Base-by-base conservation (phyloP, 1,140 invertebrate species). In the Oedothorax gibbosus region DNA sequence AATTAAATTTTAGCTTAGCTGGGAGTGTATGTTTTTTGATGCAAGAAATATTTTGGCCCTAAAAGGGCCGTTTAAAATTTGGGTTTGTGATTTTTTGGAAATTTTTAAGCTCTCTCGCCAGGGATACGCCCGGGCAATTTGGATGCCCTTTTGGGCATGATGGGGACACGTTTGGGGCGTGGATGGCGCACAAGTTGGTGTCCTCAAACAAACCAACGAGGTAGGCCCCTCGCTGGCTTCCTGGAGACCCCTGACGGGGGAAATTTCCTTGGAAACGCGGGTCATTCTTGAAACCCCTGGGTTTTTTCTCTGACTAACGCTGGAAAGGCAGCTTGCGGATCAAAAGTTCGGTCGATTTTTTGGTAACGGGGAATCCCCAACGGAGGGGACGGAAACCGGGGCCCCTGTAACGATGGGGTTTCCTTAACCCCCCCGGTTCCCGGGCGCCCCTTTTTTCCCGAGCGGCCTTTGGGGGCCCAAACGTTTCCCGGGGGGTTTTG, bases 61-160 rank as follows among this genome's bases (percentile, higher is more conserved):
- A 12, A 68, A 12, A 68, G 50, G 65, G 65, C 9, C 21, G 10
- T 12, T 18, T 60, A 21, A 18, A 20, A 12, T 11, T 11, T 15
- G 2, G 10, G n/a, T n/a, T n/a, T 54, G 87, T 87, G 80, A 54
- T 20, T 20, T 54, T 15, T 11, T 11, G 14, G 12, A 9, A 14
- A 15, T n/a, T n/a, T 15, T 72, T 72, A 72, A 57, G 87, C 87
- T 54, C 87, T 86, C 72, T 88, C 87, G 69, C 89, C 89, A 71
- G 90, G 88, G 85, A 90, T 90, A 73, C 96, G 93, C n/a, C 90
- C 95, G 92, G 69, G 95, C 95, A 86, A 96, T 91, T 89, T 98
- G 96, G 88, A 98, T 98, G 89, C 97, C 96, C 91, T 97, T 97
- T 76, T n/a, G n/a, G 96, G 96, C 96, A 97, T 98, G 89, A 98